Base-by-base conservation (phyloP, 30 jellyfish, hydroid and myxozoan species). In the Sanderia malayensis region DNA sequence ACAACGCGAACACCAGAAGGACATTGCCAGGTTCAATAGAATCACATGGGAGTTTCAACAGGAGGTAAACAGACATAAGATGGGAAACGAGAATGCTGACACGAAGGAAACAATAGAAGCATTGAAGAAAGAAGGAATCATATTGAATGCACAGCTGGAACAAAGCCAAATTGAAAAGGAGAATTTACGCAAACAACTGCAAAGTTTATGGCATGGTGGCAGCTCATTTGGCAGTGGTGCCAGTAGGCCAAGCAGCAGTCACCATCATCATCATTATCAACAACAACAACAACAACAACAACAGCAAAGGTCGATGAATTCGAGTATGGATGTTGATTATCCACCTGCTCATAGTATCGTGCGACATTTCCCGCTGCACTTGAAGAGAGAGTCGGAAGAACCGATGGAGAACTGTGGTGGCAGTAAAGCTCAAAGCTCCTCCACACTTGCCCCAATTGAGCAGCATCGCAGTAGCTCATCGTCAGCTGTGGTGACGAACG, bases 1-100 rank as follows among this genome's bases (percentile, higher is more conserved):
- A 15, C 99, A 86, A 30, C 80, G 99, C 19, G 99, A 93, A 77
- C 96, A 94, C 68, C 99, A 93, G 61, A 93, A 93, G 74, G 99
- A 89, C 70, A 89, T 89, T 10, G 89, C 95, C 7, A 28, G 94
- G 70, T 89, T 89, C 67, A 89, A 89, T 46, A 87, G 89, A 18
- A 89, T 89, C 20, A 82, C 93, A 9, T 89, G 95, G 97, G 97
- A 83, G 23, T 83, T 79, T 41, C 89, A 76, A 29, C 95, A 76
- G 34, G 97, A 89, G 59, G 97, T 78, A 20, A 75, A 49, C 67
- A 83, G 86, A 33, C 95, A 76, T 73, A 87, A 87, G 62, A 60
- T 94, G 24, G 75, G 70, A n/a, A 71, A 74, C 46, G 87, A 80
- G 15, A 37, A 73, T 15, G 82, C 68, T 15, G 96, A 71, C 70